Conservation (phyloP, 2,797 vertebrate genomes). For the Sebastolobus alascanus region DNA sequence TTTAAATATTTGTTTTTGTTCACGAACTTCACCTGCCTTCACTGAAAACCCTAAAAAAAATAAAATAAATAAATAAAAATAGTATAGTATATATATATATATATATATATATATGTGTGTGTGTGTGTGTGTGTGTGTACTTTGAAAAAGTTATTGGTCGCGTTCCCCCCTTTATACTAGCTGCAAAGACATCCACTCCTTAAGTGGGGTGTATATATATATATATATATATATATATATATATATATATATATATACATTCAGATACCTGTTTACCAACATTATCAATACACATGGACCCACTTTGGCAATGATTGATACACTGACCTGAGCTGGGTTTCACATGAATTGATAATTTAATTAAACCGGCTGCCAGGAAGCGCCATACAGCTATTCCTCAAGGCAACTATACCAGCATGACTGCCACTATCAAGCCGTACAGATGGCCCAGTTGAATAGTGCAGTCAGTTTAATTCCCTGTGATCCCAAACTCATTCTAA, state of each 20-base stretch:
- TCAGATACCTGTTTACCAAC: background rate
- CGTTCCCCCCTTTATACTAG: background rate
- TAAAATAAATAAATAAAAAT: no score
- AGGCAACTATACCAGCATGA: slow-evolving; percentile 47
- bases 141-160: background rate
- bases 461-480: slow-evolving; percentile 46
- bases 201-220: background rate
- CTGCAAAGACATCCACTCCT: background rate
- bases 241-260: background rate
- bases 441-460: slow-evolving; percentile 59
- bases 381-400: slow-evolving; percentile 49
- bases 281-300: slow-evolving; percentile 6
- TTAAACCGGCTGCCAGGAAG: slow-evolving; percentile 54
- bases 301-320: slow-evolving; percentile 52
- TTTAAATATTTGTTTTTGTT: no score
- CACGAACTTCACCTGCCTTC: no score
- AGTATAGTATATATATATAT: background rate
- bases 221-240: background rate
- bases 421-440: slow-evolving; percentile 48
- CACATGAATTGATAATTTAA: slow-evolving; percentile 70
- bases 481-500: slow-evolving; percentile 47
- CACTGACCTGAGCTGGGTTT: slow-evolving; percentile 54
- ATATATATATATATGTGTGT: background rate
- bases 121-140: no score
- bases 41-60: no score